These are phyloP conservation scores for Deroplatys truncata DNA, from an alignment of 2,888 invertebrate species.

Conservation along the genomic window DNA sequence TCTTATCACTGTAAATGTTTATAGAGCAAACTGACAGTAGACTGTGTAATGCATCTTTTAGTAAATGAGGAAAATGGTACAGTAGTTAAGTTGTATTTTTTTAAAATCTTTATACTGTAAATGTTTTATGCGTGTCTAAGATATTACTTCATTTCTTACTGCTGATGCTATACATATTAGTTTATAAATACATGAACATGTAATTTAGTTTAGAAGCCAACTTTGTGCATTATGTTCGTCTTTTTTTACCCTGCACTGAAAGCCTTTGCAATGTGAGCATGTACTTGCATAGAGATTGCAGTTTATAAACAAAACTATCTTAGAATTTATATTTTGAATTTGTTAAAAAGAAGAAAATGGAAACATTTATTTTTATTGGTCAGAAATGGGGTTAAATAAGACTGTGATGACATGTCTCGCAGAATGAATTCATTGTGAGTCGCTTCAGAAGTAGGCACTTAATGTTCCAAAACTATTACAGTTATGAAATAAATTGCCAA, in stretches of 20 bases:
- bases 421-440: background rate
- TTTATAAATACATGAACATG: constrained; percentile 4
- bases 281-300: background rate
- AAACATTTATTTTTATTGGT: background rate
- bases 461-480: background rate
- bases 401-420: background rate
- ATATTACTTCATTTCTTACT: constrained; percentile 6
- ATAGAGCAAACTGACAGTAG: background rate
- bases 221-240: background rate
- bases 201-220: constrained; percentile 1
- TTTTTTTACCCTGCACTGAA: background rate
- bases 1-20: background rate
- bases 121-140: constrained; percentile 5
- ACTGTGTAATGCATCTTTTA: background rate
- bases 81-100: constrained; percentile 17
- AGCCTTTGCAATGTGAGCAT: background rate
- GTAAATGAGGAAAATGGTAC: background rate
- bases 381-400: background rate
- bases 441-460: background rate
- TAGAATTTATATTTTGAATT: background rate
- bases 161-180: constrained; percentile 1
- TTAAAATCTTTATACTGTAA: constrained; percentile 17
- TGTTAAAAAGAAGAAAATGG: background rate
- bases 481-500: background rate
- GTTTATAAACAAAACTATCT: background rate